phyloP scores from a whole-genome alignment of 53 echinoderm and acorn worm species.

The Holothuria scabra region DNA sequence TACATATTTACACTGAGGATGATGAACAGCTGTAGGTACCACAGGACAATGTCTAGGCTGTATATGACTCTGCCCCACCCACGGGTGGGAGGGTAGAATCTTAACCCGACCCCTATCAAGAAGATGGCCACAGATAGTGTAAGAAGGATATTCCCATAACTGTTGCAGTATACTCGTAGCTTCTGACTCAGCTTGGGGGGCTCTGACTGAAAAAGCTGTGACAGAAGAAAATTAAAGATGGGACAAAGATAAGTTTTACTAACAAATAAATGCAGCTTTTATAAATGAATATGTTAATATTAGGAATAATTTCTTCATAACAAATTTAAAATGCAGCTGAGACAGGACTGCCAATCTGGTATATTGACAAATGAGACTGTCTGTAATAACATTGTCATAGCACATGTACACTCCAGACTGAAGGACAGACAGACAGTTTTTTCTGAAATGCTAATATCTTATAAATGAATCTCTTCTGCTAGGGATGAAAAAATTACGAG shows the following conservation, averaged over 20 bases:
- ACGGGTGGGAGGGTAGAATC: conserved; percentile 70
- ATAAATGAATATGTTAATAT: background rate
- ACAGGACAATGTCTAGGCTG: conserved; percentile 78
- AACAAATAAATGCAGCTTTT: background rate
- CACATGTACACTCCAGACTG: too few species aligned
- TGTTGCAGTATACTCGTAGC: conserved; percentile 85
- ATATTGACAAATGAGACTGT: too few species aligned
- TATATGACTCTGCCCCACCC: conserved; percentile 80
- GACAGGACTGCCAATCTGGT: too few species aligned
- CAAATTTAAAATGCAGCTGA: too few species aligned
- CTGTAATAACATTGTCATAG: too few species aligned
- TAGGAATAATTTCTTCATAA: too few species aligned
- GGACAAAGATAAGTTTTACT: background rate
- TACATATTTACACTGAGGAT: conserved; percentile 93
- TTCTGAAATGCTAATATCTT: too few species aligned
- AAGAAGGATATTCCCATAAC: conserved; percentile 81
- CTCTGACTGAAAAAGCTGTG: conserved; percentile 80
- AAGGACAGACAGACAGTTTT: too few species aligned
- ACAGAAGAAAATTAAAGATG: background rate
- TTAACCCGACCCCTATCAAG: conserved; percentile 77
- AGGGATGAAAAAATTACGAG: too few species aligned
- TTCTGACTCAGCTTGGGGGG: conserved; percentile 73
- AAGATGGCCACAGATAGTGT: conserved; percentile 77
- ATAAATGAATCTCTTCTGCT: too few species aligned
- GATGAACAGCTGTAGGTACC: conserved; percentile 90